Percentiles rank a stretch among this genome's conserved stretches.
Evolutionary conservation across 2,888 invertebrate species (phyloP).

Genomic region (Agapostemon virescens): DNA sequence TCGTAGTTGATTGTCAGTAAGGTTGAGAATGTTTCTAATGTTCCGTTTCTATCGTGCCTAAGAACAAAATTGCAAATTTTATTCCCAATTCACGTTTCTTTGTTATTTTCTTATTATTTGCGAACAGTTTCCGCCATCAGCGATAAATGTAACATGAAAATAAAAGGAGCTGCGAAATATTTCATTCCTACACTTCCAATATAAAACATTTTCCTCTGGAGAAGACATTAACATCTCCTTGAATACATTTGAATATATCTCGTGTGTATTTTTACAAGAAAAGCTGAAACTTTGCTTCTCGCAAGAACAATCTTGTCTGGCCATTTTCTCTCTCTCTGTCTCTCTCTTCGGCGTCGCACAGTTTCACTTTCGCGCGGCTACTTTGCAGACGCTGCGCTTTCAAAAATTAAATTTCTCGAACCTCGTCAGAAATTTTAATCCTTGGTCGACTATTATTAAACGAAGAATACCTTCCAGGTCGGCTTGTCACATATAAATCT

Average conservation of each 20-base stretch:
- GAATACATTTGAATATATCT: slow-evolving; percentile 3
- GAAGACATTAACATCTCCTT: slow-evolving; percentile 2
- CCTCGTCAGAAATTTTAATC: neutral
- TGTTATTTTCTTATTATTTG: neutral
- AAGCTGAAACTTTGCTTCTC: neutral
- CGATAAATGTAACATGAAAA: neutral
- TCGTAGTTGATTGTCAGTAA: neutral
- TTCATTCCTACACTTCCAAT: neutral
- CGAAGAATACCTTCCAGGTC: slow-evolving; percentile 7
- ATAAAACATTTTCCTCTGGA: neutral
- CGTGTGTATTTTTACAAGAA: slow-evolving; percentile 13
- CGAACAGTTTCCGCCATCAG: neutral
- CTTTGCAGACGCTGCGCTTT: neutral
- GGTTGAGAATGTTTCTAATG: neutral
- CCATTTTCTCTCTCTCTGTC: neutral
- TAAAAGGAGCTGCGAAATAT: neutral
- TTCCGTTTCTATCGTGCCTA: neutral
- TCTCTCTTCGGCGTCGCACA: neutral
- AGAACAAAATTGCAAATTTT: neutral
- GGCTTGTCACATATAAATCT: slow-evolving; percentile 21
- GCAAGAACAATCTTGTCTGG: neutral
- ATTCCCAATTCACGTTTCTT: neutral
- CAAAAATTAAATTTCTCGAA: slow-evolving; percentile 4
- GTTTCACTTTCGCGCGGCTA: neutral
- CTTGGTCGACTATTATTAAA: neutral